phyloP scores from a whole-genome alignment of 2,113 vertebrate species.

The Tragelaphus scriptus region DNA sequence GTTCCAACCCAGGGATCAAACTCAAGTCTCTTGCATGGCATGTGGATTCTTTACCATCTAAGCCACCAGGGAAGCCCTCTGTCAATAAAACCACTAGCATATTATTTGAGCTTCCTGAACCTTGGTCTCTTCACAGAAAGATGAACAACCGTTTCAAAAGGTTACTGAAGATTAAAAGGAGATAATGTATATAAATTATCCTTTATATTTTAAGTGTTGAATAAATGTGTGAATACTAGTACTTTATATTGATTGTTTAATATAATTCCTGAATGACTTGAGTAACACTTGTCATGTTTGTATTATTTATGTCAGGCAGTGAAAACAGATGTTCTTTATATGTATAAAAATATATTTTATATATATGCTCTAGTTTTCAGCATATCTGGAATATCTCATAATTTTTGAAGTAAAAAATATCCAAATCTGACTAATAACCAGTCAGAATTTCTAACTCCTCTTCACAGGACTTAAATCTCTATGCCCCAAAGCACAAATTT shows the following conservation, averaged over 20 bases:
- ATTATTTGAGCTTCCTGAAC: background rate
- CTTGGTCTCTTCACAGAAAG: background rate
- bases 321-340: background rate
- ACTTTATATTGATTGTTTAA: background rate
- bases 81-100: background rate
- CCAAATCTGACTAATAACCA: background rate
- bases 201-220: background rate
- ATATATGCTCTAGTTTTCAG: background rate
- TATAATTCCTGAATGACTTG: background rate
- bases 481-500: background rate
- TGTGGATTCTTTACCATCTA: background rate
- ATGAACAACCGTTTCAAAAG: background rate
- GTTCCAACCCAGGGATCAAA: background rate
- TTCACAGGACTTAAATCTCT: background rate
- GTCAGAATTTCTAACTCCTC: background rate
- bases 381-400: background rate
- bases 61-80: background rate
- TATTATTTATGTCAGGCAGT: background rate
- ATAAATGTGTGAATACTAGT: background rate
- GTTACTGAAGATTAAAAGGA: background rate
- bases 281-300: background rate
- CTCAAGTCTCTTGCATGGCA: background rate
- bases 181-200: background rate
- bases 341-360: background rate
- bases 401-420: slow-evolving; percentile 24